phyloP scores from a whole-genome alignment of 2,888 invertebrate genomes.

The Meteorus cinctellus region DNA sequence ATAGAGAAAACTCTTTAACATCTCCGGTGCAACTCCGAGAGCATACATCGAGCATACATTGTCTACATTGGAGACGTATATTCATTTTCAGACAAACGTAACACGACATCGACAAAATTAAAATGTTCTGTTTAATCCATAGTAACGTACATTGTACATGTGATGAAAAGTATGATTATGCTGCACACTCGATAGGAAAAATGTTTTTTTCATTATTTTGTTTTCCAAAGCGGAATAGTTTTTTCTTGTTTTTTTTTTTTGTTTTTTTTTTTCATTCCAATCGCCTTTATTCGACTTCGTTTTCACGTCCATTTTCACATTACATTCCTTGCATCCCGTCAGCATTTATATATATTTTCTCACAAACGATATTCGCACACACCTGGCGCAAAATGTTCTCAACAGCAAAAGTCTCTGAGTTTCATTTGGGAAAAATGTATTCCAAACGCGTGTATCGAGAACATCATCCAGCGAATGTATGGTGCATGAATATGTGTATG shows the following conservation, averaged over 20 bases:
- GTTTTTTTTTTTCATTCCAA: neutral
- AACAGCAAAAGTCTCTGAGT: neutral
- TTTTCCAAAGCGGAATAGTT: neutral
- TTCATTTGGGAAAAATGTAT: constrained; percentile 6
- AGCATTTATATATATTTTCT: neutral
- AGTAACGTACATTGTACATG: neutral
- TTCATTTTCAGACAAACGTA: constrained; percentile 18
- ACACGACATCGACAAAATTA: constrained; percentile 21
- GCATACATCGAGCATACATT: neutral
- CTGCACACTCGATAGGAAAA: neutral
- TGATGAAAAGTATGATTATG: constrained; percentile 4
- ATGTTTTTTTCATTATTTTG: neutral
- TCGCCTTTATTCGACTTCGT: neutral
- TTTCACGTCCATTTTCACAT: neutral
- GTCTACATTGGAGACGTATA: constrained; percentile 13
- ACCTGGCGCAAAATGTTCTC: neutral
- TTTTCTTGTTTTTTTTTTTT: neutral
- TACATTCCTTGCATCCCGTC: neutral
- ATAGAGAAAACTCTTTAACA: neutral
- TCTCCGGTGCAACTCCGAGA: neutral
- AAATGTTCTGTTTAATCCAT: constrained; percentile 20
- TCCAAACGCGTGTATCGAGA: constrained; percentile 5
- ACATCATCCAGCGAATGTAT: constrained; percentile 4
- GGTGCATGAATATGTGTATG: neutral
- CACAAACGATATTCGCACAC: constrained; percentile 8